Evolutionary conservation across 2,797 vertebrate genomes (phyloP).

Genomic region (Anomalospiza imberbis): DNA sequence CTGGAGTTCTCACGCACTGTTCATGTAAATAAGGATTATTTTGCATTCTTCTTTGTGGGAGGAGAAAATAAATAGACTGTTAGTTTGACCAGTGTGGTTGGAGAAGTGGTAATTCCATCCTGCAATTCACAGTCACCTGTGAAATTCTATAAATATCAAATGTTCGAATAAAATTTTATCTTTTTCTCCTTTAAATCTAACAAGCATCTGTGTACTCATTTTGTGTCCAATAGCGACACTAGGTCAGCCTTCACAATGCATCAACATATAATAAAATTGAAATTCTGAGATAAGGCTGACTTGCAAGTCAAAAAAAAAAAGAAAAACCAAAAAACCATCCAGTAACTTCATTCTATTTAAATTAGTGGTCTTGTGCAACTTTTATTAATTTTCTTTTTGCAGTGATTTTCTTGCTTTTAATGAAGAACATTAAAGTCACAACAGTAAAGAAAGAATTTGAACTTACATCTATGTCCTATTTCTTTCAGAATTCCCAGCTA

Average conservation of each 20-base stretch:
- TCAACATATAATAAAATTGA: neutral
- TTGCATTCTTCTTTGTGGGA: too few species aligned
- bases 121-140: too few species aligned
- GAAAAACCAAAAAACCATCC: fast-evolving
- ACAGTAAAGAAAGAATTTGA: neutral
- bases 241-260: neutral
- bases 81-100: too few species aligned
- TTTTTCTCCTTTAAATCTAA: too few species aligned
- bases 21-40: too few species aligned
- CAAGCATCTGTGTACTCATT: too few species aligned
- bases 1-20: too few species aligned
- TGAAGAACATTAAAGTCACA: neutral
- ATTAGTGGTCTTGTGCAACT: neutral
- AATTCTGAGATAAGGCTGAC: neutral
- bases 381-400: neutral
- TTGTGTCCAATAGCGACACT: too few species aligned
- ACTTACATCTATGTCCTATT: neutral
- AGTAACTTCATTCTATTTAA: neutral
- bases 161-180: too few species aligned
- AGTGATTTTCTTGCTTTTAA: neutral
- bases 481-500: neutral
- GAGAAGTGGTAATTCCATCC: too few species aligned
- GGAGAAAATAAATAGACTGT: too few species aligned
- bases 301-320: neutral
- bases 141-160: too few species aligned